These are phyloP conservation scores for Podarcis siculus DNA, from an alignment of 2,797 vertebrate species.

Conservation along the genomic window DNA sequence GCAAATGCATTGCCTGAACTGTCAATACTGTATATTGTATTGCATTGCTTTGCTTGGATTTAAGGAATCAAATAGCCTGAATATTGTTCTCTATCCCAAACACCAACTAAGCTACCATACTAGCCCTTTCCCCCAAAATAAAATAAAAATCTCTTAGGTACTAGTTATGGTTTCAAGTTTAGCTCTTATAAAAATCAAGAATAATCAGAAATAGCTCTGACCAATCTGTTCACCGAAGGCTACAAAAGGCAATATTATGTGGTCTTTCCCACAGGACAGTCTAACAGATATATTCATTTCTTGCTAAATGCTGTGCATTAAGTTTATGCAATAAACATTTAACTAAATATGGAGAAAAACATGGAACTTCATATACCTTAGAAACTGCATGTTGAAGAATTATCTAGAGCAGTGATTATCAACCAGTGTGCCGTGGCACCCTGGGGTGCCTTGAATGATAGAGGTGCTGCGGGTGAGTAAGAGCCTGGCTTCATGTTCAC, in stretches of 20 bases:
- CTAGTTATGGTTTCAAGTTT: not conserved
- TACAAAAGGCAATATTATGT: not conserved
- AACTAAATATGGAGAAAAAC: not conserved
- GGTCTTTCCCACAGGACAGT: not conserved
- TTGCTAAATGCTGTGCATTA: not conserved
- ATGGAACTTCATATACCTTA: not conserved
- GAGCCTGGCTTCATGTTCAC: too few relatives aligned
- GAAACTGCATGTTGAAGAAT: not conserved
- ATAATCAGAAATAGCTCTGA: not conserved
- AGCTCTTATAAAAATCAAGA: not conserved
- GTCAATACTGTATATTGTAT: not conserved
- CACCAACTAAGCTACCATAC: not conserved
- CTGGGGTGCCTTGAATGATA: too few relatives aligned
- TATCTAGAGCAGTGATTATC: too few relatives aligned
- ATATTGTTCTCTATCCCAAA: not conserved
- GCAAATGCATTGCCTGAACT: not conserved
- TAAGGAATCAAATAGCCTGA: not conserved
- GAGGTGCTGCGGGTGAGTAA: too few relatives aligned
- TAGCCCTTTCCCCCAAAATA: not conserved
- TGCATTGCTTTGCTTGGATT: not conserved
- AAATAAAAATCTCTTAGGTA: not conserved
- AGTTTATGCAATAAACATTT: not conserved
- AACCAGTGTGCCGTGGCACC: too few relatives aligned
- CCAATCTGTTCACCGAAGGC: not conserved
- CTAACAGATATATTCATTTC: not conserved